Evolutionary conservation across 2,113 vertebrate genomes (phyloP), one percentile per base, ranked within the genome.

Genomic region (Oncorhynchus clarkii): DNA sequence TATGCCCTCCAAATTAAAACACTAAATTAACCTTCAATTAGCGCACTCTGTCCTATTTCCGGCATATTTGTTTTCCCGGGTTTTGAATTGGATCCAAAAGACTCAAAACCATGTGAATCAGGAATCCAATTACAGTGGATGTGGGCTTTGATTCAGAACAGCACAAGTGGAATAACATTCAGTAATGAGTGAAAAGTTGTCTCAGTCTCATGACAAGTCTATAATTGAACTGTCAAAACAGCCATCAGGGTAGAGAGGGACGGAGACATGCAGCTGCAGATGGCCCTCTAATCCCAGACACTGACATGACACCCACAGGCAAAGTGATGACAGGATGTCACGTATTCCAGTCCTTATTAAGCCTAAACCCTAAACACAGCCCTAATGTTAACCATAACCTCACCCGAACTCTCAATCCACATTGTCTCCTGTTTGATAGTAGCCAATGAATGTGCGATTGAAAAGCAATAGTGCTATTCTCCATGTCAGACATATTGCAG

Each of bases 181-280:
- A 79, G 71, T 34, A 0, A 68, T 71, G 31, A 0, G 70, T 71
- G 67, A 69, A 82, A 72, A 80, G 82, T 80, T 80, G 85, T 76
- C 78, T 73, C 86, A 84, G 84, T 88, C 88, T 51, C 49, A 51
- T 51, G 85, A 88, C 75, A 67, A 77, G 74, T 86, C 85, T 86
- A 88, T 90, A 90, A 90, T 82, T 77, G 82, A 88, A 77, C 88
- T 88, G 89, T 88, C 90, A 88, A 88, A 90, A 86, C 84, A 88
- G 84, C 89, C 87, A 86, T 84, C 87, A 82, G 71, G 76, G 66
- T 71, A 74, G 24, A 89, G 82, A 78, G 78, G 82, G 14, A 62
- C 14, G 31, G 24, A 88, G 78, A 85, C 86, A 84, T 80, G 85
- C 88, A 85, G 85, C 85, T 85, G 86, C 86, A 82, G 77, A 77